A percentile compares a stretch with the other conserved stretches of the same genome.
Evolutionary conservation across 2,797 vertebrate species (phyloP).

Genomic region (Malacoraja senta): DNA sequence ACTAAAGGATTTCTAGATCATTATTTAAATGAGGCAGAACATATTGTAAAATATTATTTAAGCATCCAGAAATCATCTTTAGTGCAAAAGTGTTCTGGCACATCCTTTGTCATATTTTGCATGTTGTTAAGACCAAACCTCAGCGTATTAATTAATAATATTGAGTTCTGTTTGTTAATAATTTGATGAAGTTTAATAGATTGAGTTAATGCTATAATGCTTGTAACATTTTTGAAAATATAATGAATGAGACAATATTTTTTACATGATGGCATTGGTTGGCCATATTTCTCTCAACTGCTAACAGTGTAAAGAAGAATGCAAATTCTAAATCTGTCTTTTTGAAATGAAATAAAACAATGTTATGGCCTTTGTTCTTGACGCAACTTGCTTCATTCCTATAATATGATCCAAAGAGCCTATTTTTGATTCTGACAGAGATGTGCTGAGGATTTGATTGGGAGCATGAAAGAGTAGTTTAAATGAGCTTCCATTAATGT

Average conservation of each 20-base stretch:
- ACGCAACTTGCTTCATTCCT: neutral
- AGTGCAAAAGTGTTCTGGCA: neutral
- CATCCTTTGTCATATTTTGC: neutral
- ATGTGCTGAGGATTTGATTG: neutral
- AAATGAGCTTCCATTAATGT: neutral
- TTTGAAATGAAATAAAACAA: neutral
- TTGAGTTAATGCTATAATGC: neutral
- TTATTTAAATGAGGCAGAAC: neutral
- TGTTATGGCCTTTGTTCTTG: neutral
- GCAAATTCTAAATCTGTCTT: neutral
- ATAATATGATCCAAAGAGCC: too few relatives aligned
- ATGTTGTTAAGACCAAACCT: neutral
- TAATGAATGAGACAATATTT: too few relatives aligned
- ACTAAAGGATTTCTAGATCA: neutral
- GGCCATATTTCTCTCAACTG: neutral
- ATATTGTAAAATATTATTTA: constrained; percentile 14
- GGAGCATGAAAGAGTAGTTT: neutral
- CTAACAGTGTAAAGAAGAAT: neutral
- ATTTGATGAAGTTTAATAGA: neutral
- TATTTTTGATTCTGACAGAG: too few relatives aligned
- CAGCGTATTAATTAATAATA: neutral
- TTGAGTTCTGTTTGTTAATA: neutral
- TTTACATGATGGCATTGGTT: neutral
- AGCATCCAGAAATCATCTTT: neutral
- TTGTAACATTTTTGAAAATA: neutral